Evolutionary conservation across 2,113 vertebrate genomes (phyloP).

Genomic region (Chamaetylas fuelleborni): DNA sequence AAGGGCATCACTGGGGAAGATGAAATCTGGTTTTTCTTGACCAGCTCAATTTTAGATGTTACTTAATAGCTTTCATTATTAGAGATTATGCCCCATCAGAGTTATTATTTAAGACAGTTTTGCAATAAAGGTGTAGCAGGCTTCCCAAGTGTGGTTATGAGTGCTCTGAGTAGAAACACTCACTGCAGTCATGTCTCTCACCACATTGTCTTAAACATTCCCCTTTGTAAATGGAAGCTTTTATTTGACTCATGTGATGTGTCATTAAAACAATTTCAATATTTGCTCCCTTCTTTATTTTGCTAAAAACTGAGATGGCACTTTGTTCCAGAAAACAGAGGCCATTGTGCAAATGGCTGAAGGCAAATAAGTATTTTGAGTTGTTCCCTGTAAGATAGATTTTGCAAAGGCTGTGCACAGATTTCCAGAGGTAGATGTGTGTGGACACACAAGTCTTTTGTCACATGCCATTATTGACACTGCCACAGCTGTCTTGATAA

Average conservation of each 20-base stretch:
- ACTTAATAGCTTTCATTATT: neutral
- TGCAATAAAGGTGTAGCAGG: neutral
- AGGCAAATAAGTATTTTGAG: neutral
- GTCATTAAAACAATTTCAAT: neutral
- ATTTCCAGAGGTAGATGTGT: neutral
- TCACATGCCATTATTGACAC: neutral
- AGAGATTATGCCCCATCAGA: neutral
- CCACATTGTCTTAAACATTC: neutral
- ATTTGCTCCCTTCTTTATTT: neutral
- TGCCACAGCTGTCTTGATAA: neutral
- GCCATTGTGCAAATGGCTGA: neutral
- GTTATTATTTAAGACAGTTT: neutral
- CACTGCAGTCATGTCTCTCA: neutral
- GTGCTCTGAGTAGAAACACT: neutral
- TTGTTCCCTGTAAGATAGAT: neutral
- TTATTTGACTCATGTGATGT: neutral
- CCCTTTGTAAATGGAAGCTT: neutral
- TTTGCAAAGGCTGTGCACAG: neutral
- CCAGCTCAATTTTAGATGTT: neutral
- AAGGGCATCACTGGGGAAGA: neutral
- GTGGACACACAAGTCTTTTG: neutral
- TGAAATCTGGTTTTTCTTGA: neutral
- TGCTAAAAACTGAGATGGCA: neutral
- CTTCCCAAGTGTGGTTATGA: neutral
- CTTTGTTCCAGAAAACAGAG: neutral